Evolutionary conservation across 2,797 vertebrate species (phyloP), one percentile per base, ranked within the genome.

Genomic region (Nannoperca obscura): DNA sequence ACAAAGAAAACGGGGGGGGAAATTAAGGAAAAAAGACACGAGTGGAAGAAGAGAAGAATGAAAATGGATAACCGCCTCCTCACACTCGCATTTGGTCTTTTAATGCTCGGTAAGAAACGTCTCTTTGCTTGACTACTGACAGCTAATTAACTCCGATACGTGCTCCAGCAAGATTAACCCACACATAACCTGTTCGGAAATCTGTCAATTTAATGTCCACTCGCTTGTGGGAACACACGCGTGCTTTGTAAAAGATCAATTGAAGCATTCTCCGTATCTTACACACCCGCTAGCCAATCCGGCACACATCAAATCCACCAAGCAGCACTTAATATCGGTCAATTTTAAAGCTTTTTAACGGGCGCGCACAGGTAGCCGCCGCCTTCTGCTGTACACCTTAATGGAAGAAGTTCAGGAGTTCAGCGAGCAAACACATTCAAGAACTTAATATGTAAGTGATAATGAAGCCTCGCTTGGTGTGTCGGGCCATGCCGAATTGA

Each of bases 31-130:
- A 1, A 50, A 59, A 32, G 7, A 58, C 0, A 24, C 34, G n/a
- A 55, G 53, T 46, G 54, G 53, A 76, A 19, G 46, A 49, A 42
- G 14, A 68, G n/a, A 70, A 42, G 47, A 36, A 55, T 14, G 65
- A 71, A 62, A 12, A 90, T 90, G 88, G 76, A 83, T 14, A 74
- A 14, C 0, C 27, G 65, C 44, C 30, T 88, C n/a, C 24, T 86
- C 47, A 13, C 54, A 0, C 22, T 91, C 12, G 55, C 50, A 9
- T 75, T 85, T 9, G 66, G 78, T 53, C 1, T 91, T n/a, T 49
- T 79, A 3, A 58, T 76, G 72, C 22, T 92, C 50, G 92, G 92
- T 93, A 91, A 91, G 92, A 78, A 14, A 47, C 76, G 40, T 38
- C 38, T 80, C n/a, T 83, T 59, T 34, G 27, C 68, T 73, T 78